A percentile compares a stretch with the other conserved stretches of the same genome.
Evolutionary conservation across 35 echinoderm and acorn worm genomes (phyloP).

Genomic region (Heliocidaris tuberculata): DNA sequence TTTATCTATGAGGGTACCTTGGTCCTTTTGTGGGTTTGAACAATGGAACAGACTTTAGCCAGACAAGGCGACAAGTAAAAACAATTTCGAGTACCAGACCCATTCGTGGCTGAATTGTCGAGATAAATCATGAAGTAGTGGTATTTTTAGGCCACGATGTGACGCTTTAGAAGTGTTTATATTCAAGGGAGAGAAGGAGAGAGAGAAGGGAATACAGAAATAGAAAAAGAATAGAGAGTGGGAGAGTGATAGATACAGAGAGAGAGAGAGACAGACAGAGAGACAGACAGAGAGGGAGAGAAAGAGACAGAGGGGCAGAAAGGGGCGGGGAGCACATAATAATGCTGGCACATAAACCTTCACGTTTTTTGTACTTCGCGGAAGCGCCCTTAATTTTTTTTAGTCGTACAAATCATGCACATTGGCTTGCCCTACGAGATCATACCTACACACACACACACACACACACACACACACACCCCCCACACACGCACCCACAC

Average conservation of each 20-base stretch:
- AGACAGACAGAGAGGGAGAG: no score
- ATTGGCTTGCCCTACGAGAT: no score
- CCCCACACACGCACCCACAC: no score
- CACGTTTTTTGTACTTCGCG: no score
- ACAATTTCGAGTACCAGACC: neutral
- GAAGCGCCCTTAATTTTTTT: no score
- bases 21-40: neutral
- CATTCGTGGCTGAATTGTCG: neutral
- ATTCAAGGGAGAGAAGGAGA: neutral
- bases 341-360: no score
- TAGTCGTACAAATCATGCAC: no score
- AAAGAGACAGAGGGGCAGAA: no score
- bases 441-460: no score
- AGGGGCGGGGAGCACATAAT: no score
- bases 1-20: neutral
- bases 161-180: neutral
- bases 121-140: neutral
- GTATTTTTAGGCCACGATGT: neutral
- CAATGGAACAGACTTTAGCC: neutral
- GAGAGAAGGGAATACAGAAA: neutral
- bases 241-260: neutral
- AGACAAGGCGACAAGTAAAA: neutral
- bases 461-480: no score
- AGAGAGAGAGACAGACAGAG: neutral
- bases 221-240: no score